Conservation (phyloP, 2,113 vertebrate genomes). For the Pygathrix nemaeus region DNA sequence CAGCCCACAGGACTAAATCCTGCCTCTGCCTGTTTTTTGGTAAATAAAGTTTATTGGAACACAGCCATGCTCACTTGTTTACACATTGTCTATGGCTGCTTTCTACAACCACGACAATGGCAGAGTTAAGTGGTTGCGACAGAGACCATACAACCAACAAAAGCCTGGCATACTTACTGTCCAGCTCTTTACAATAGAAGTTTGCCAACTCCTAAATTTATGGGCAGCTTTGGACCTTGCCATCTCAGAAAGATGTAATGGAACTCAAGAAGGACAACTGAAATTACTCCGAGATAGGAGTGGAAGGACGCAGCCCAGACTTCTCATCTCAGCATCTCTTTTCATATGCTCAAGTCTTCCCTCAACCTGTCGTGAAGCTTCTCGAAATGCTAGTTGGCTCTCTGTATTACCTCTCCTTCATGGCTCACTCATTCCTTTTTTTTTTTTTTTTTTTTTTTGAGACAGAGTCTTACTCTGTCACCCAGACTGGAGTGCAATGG, state of each 20-base stretch:
- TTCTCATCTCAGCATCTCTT: not conserved
- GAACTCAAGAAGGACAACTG: not conserved
- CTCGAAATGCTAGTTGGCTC: not conserved
- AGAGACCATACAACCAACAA: not conserved
- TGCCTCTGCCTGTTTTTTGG: not conserved
- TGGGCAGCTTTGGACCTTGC: not conserved
- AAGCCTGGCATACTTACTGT: not conserved
- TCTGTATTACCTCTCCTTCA: not conserved
- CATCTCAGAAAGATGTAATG: not conserved
- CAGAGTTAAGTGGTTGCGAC: not conserved
- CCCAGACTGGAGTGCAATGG: too few relatives aligned
- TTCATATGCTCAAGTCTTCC: not conserved
- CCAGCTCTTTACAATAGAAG: not conserved
- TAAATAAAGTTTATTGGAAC: not conserved
- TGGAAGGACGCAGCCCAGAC: not conserved
- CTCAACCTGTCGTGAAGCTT: not conserved
- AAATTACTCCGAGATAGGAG: not conserved
- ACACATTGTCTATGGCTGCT: not conserved
- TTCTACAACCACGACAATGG: not conserved
- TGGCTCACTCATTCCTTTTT: not conserved
- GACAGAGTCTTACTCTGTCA: too few relatives aligned
- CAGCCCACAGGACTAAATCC: not conserved
- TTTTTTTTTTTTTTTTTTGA: too few relatives aligned
- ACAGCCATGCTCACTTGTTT: not conserved
- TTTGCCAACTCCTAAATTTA: not conserved